phyloP scores from a whole-genome alignment of 2,888 invertebrate species.

The Cataglyphis cursor region DNA sequence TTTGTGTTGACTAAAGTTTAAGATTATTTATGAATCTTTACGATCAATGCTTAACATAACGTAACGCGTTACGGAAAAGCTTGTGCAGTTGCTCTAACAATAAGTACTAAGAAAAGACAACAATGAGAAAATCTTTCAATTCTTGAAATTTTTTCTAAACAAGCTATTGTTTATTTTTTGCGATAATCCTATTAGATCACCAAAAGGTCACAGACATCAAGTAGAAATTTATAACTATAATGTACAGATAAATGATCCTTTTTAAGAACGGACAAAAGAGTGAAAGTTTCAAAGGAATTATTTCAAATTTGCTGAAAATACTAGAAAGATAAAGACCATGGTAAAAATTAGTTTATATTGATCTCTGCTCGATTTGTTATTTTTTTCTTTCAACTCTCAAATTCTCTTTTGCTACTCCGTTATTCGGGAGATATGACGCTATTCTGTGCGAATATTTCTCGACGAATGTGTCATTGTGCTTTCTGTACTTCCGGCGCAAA shows the following conservation, averaged over 20 bases:
- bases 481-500: constrained; percentile 23
- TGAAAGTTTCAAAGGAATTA: not conserved
- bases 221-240: not conserved
- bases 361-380: not conserved
- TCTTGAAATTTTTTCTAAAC: not conserved
- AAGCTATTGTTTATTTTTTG: not conserved
- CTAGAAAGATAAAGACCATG: not conserved
- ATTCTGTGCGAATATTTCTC: not conserved
- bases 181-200: not conserved
- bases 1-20: too few species aligned
- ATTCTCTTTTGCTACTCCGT: not conserved
- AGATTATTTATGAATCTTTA: too few species aligned
- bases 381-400: not conserved
- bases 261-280: not conserved
- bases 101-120: not conserved
- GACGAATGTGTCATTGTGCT: constrained; percentile 35
- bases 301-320: not conserved
- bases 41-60: too few species aligned
- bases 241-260: not conserved
- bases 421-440: not conserved
- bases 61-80: too few species aligned
- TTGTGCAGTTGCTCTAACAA: too few species aligned
- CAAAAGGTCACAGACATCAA: too few species aligned
- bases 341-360: not conserved
- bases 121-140: not conserved